Base-by-base conservation (phyloP, 1,140 invertebrate genomes). In the Microplitis demolitor region DNA sequence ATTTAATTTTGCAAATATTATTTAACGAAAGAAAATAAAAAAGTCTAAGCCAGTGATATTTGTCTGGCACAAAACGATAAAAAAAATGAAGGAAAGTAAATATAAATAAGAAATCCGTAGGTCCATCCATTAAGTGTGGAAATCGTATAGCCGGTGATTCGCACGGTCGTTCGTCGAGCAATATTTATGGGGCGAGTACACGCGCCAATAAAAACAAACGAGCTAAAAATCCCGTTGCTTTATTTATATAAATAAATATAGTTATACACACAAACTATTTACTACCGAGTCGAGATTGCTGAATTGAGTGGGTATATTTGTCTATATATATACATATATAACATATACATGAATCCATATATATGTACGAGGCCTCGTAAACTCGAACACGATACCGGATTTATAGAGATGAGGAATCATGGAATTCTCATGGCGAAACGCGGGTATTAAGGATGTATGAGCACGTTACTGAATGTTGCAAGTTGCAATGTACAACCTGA, bases 401-500 rank as follows among this genome's bases (percentile, higher is more conserved):
- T 69, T 69, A 69, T 69, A 50, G 68, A 50, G 56, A 69, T 62
- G 68, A 62, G 14, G 16, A 69, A 61, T 69, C 68, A 69, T 58
- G 66, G 37, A 68, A 58, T 68, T 9, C 34, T 68, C 54, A 58
- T 61, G 24, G 24, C 35, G 11, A 50, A 60, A 11, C 9, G 33
- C 37, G 16, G 24, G 11, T 62, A 50, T 62, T 33, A 61, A 62
- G 16, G 8, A 69, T 69, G 67, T 60, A 60, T 39, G 53, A 69
- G 34, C 37, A 24, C 6, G 35, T 45, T 9, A 45, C 39, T 45
- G 39, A 9, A 9, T 11, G 39, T 11, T 45, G 6, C 39, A 45
- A 45, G 39, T 45, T 45, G 6, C 6, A 45, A 45, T 45, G 39
- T 45, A 45, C 39, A 45, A 8, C 39, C 4, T 8, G 11, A 45